Base-by-base conservation (phyloP, 2,888 invertebrate species). In the Oscheius myriophilus region DNA sequence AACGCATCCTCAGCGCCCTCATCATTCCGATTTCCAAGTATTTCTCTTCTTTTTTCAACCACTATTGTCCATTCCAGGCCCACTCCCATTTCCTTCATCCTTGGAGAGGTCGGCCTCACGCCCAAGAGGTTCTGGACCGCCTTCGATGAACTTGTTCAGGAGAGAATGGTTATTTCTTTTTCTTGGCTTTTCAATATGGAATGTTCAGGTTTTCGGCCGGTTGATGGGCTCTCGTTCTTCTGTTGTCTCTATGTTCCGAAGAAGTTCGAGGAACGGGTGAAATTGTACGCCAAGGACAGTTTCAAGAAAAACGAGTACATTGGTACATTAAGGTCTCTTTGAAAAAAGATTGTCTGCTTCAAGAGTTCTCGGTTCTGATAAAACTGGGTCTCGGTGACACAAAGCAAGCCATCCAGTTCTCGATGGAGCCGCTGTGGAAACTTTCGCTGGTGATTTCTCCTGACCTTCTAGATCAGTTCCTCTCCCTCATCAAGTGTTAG, bases 251-350 rank as follows among this genome's bases (percentile, higher is more conserved):
- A 90, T 81, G 89, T 91, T 46, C 92, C 92, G 45, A 88, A 89
- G 45, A 89, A 91, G 69, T 91, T 91, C 85, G 90, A 90, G 1
- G 89, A 89, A 78, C 89, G 90, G 67, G 91, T 92, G 83, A 90
- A 90, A 85, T 93, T 94, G 83, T 97, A 94, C 93, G 92, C 95
- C 0, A 91, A 92, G 78, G 92, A 91, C 79, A 96, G 94, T 87
- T 95, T 92, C 87, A 92, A 91, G 84, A 95, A 96, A 88, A 96
- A 96, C 88, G 93, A 94, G 71, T 97, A 95, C 87, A 89, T 98
- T 72, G 91, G 91, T 91, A 12, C n/a, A n/a, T n/a, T n/a, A n/a
- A n/a, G n/a, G n/a, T n/a, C n/a, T n/a, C n/a, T n/a, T n/a, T 18
- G 16, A 33, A 2, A 43, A 18, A 16, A 2, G 23, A 59, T 21